Evolutionary conservation across 2,888 invertebrate species (phyloP), one percentile per base, ranked within the genome.

Genomic region (Brachycybe producta): DNA sequence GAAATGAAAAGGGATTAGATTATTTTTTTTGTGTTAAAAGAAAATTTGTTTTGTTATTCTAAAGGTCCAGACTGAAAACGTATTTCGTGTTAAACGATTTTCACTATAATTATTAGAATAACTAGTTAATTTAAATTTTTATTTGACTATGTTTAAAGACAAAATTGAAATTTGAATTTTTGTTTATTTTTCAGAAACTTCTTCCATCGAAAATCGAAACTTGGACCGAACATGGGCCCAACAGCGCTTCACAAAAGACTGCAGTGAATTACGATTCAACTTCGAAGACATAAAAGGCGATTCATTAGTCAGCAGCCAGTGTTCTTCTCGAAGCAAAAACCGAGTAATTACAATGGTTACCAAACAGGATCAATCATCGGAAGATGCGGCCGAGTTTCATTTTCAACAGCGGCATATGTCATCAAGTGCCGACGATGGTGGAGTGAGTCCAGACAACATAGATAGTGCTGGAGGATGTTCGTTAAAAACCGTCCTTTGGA

Each of bases 311-410:
- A 11, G 7, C 30, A 30, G 30, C 30, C 8, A 13, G 30, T 30
- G 30, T 30, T 7, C 30, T 30, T 13, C n/a, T n/a, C n/a, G n/a
- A n/a, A n/a, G n/a, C n/a, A n/a, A n/a, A n/a, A n/a, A n/a, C n/a
- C n/a, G n/a, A n/a, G n/a, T n/a, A n/a, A n/a, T n/a, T n/a, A 21
- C 19, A 19, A 45, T 45, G 45, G 45, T 45, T 34, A 35, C 45
- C 35, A 45, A 45, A 26, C 45, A 28, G n/a, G 30, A 45, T 24
- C 21, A 45, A 26, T 34, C 32, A 35, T 13, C 38, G 7, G 15
- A 38, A 15, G 13, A 38, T 38, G 32, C 45, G n/a, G 45, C 26
- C 17, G 45, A 45, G 11, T 26, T 26, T 23, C 45, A 7, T 30
- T 13, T n/a, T 34, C 23, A 5, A 21, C 32, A n/a, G 3, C 21